A percentile compares a stretch with the other conserved stretches of the same genome.
These are phyloP conservation scores for Acanthosepion pharaonis DNA, from an alignment of 2,888 invertebrate species.

Conservation along the genomic window DNA sequence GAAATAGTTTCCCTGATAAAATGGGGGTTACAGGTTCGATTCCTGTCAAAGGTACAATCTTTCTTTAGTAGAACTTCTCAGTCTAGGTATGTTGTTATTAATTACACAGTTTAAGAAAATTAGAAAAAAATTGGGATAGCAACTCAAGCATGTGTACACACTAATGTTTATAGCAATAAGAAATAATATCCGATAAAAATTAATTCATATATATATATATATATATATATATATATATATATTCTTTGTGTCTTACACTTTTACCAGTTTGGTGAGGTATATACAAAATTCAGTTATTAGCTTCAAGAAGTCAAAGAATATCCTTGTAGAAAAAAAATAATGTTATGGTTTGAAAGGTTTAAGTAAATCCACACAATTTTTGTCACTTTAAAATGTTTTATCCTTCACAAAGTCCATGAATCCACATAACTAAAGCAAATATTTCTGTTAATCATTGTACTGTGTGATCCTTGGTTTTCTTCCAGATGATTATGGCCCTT, in stretches of 20 bases:
- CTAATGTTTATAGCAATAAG: too few relatives aligned
- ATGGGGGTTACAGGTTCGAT: too few relatives aligned
- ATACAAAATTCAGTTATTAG: background rate
- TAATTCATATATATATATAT: too few relatives aligned
- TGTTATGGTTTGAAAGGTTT: background rate
- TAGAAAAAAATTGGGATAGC: too few relatives aligned
- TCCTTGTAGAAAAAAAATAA: background rate
- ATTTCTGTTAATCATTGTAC: background rate
- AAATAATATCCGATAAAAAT: too few relatives aligned
- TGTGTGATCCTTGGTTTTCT: background rate
- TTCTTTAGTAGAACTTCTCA: too few relatives aligned
- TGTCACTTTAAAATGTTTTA: background rate
- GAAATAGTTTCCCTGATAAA: too few relatives aligned
- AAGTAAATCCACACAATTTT: background rate
- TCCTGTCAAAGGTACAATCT: too few relatives aligned
- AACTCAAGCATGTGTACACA: too few relatives aligned
- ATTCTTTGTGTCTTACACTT: background rate
- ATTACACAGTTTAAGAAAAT: too few relatives aligned
- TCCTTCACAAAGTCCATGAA: conserved; percentile 17
- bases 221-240: too few relatives aligned
- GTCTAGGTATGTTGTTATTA: too few relatives aligned
- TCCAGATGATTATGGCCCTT: background rate
- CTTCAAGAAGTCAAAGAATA: background rate
- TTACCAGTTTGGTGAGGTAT: background rate
- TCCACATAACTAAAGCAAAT: background rate